Evolutionary conservation across 2,888 invertebrate species (phyloP), one percentile per base, ranked within the genome.

Genomic region (Pristionchus maxplancki): DNA sequence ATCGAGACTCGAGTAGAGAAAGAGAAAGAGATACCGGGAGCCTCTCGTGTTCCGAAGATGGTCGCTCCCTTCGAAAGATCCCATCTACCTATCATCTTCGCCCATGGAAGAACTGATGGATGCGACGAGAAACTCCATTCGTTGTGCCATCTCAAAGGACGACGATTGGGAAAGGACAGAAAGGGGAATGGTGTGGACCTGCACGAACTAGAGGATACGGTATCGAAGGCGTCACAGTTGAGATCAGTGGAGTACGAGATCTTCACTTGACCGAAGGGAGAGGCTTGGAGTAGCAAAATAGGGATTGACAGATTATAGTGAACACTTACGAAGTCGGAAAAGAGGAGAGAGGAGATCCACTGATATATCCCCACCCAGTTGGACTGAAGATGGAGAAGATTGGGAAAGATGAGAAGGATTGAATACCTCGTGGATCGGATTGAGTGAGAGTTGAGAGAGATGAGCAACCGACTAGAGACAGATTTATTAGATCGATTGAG

Each of bases 191-290:
- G 34, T 34, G 53, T 48, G 20, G 37, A 91, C 91, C 92, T 90
- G 85, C 93, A 93, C 0, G 91, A 53, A 78, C 90, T 87, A 9
- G 93, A 92, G 40, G 92, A 90, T 81, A 92, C 89, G 24, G 92
- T 93, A 85, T 93, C 93, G 85, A 93, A 93, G 58, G 91, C 91
- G 84, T 92, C 90, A 82, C 93, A 93, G 83, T 93, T 93, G 34
- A 93, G 89, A 82, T 93, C 93, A 78, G 93, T 93, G 3, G 92
- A 62, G 67, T 90, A 90, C 40, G 87, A 88, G 34, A 91, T 91
- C 31, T 90, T 91, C 8, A 92, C 90, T 83, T 93, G 92, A 34
- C 93, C 93, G 44, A 92, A 71, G 24, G 90, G 89, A 24, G 92
- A 91, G 31, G 91, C 92, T 92, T 67, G 89, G 89, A 81, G 28